phyloP scores from a whole-genome alignment of 2,797 vertebrate genomes.

The Lophius americanus region DNA sequence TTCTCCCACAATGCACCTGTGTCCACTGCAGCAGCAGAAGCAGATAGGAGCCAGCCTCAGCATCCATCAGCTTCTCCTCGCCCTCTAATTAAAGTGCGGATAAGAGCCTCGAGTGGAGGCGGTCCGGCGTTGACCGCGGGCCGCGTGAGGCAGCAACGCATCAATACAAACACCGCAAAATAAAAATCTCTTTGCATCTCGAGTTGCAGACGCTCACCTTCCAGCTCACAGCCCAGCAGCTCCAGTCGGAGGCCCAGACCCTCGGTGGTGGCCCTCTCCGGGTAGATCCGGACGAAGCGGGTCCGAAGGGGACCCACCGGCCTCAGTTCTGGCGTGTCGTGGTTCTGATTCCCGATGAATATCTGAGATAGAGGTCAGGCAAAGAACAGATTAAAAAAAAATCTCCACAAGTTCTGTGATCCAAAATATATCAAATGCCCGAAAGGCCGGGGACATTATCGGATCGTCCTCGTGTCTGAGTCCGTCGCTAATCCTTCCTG shows the following conservation, averaged over 20 bases:
- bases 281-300: conserved; percentile 91
- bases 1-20: not conserved
- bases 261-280: conserved; percentile 90
- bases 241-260: conserved; percentile 91
- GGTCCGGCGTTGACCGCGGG: conserved; percentile 16
- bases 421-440: too few species aligned
- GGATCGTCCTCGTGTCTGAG: too few species aligned
- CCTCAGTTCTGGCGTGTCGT: conserved; percentile 93
- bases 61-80: conserved; percentile 29
- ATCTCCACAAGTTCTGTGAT: too few species aligned
- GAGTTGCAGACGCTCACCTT: conserved; percentile 77
- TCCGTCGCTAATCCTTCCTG: too few species aligned
- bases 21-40: conserved; percentile 44
- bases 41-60: conserved; percentile 37
- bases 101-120: conserved; percentile 33
- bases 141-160: not conserved
- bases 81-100: conserved; percentile 34
- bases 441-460: too few species aligned
- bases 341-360: conserved; percentile 95
- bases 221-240: conserved; percentile 93
- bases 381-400: not conserved
- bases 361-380: conserved; percentile 75
- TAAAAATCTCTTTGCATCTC: conserved; percentile 11
- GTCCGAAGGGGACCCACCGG: conserved; percentile 85
- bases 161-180: not conserved